Evolutionary conservation across 1,140 invertebrate genomes (phyloP).

Genomic region (Pseudomyrmex pallidus): DNA sequence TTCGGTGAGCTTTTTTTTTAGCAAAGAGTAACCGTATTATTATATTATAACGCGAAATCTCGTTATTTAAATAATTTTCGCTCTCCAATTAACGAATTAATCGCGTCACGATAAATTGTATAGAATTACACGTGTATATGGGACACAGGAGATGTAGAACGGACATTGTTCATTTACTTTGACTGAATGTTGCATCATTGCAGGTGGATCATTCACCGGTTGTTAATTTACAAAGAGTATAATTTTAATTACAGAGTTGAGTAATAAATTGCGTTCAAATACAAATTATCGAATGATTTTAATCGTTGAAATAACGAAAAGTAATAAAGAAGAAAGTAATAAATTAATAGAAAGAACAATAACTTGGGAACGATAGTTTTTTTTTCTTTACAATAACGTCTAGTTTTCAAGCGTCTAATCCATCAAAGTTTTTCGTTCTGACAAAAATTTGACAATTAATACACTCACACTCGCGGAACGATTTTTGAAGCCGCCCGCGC

Average conservation of each 20-base stretch:
- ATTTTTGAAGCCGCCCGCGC: constrained; percentile 10
- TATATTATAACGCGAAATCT: background rate
- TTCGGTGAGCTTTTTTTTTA: background rate
- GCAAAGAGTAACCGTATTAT: background rate
- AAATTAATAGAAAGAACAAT: too few relatives aligned
- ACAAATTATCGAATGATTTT: background rate
- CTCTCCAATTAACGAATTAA: constrained; percentile 32
- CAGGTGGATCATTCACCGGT: background rate
- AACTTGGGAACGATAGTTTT: background rate
- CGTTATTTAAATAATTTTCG: constrained; percentile 28
- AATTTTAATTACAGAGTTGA: constrained; percentile 27
- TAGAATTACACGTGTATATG: background rate
- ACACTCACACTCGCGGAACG: background rate
- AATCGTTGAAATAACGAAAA: background rate
- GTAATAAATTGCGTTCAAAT: constrained; percentile 4
- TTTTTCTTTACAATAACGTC: background rate
- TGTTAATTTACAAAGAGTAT: constrained; percentile 15
- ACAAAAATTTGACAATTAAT: background rate
- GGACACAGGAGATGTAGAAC: background rate
- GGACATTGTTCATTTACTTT: constrained; percentile 25
- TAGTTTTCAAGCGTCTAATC: too few relatives aligned
- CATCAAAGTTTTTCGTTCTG: background rate
- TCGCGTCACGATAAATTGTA: constrained; percentile 37
- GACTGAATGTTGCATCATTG: constrained; percentile 29
- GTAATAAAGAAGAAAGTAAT: too few relatives aligned